Evolutionary conservation across 64 coral and sea anemone species (phyloP), one percentile per base, ranked within the genome.

Genomic region (Acropora yongei): DNA sequence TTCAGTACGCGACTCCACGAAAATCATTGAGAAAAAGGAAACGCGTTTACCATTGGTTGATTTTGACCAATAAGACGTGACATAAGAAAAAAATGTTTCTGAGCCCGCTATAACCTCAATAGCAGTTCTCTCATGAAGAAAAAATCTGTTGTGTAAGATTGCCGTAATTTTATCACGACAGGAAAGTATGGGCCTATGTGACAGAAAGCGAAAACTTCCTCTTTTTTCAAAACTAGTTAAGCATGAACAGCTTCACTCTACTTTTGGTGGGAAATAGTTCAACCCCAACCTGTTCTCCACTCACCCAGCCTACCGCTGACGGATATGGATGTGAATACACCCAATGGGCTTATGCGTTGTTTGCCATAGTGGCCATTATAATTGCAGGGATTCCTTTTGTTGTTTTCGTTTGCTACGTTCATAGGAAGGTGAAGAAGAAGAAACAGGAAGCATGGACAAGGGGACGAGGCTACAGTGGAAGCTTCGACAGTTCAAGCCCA

Each of bases 271-370:
- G 14, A 14, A 68, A 18, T 68, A 1, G 6, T 17, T 18, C 13
- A 18, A 68, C 41, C 30, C 30, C 30, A 18, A 2, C 6, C 30
- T 85, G 82, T 43, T 46, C 63, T 16, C 14, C 10, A 6, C 63
- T 85, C 3, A 47, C 17, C 16, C 17, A 3, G 46, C 5, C 44
- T 12, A 41, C 51, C 18, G 80, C 14, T 72, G 75, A 69, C 18
- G 1, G 9, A 6, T 4, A 17, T 30, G 80, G 75, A 3, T 93
- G 91, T 79, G 61, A 78, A 39, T 93, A 80, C 68, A 69, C 11
- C 7, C 16, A 76, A 2, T 93, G 91, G 91, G 91, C 83, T 1
- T 93, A 93, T 78, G 83, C 73, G 4, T 17, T 93, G 10, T 80
- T 93, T 44, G 91, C 91, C 5, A 44, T 87, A 40, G 82, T 65